phyloP scores from a whole-genome alignment of 2,113 vertebrate genomes.

The Sceloporus undulatus region DNA sequence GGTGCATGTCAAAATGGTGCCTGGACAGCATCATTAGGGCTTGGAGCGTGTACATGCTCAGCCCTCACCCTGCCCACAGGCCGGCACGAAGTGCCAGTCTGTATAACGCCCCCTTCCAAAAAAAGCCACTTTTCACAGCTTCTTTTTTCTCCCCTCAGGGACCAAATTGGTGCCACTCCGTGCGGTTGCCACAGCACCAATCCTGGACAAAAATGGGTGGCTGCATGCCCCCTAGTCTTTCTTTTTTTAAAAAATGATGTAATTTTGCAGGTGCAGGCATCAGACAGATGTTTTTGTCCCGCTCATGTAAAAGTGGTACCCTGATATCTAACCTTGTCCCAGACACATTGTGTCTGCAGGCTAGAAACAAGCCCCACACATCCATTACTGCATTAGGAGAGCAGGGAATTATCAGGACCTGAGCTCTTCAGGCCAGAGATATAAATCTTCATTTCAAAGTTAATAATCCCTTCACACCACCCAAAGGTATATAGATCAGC shows the following conservation, averaged over 20 bases:
- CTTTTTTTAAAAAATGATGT: background rate
- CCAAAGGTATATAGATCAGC: background rate
- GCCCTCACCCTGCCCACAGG: too few relatives aligned
- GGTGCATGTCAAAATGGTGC: too few relatives aligned
- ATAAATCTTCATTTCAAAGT: background rate
- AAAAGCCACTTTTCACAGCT: too few relatives aligned
- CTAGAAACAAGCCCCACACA: background rate
- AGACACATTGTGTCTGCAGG: background rate
- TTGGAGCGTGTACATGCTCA: too few relatives aligned
- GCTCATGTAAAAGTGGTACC: background rate
- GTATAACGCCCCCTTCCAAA: too few relatives aligned
- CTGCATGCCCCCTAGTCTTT: too few relatives aligned
- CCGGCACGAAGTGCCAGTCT: too few relatives aligned
- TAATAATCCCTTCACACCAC: background rate
- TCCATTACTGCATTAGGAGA: background rate
- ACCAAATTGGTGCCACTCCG: too few relatives aligned
- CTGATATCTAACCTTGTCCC: background rate
- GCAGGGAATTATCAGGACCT: background rate
- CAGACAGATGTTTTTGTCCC: background rate
- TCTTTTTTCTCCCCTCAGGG: too few relatives aligned
- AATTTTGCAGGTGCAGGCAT: slow-evolving; percentile 14
- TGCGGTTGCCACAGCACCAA: too few relatives aligned
- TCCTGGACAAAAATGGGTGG: too few relatives aligned
- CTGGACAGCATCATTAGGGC: too few relatives aligned
- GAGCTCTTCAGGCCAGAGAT: background rate